Percentiles rank a stretch among this genome's conserved stretches.
These are phyloP conservation scores for Hoplodrina blanda DNA, from an alignment of 2,888 invertebrate species.

Conservation along the genomic window DNA sequence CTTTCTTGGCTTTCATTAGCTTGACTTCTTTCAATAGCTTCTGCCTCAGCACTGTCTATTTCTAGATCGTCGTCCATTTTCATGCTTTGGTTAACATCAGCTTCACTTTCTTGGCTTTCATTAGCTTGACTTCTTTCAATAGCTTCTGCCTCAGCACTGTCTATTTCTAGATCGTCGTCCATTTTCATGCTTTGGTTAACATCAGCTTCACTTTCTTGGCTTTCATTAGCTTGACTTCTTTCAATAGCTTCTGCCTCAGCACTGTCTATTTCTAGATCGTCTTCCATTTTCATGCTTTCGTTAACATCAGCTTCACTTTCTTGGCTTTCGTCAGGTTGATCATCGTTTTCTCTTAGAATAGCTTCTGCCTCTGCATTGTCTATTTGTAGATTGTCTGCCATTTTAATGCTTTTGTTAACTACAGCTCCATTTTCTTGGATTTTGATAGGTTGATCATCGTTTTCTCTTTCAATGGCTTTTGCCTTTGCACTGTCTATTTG, in stretches of 20 bases:
- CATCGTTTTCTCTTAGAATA: slow-evolving; percentile 26
- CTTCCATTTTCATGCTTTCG: slow-evolving; percentile 10
- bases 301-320: slow-evolving; percentile 33
- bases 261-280: slow-evolving; percentile 3
- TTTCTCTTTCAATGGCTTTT: slow-evolving; percentile 23
- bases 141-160: slow-evolving; percentile 29
- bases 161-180: slow-evolving; percentile 33
- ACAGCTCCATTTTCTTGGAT: slow-evolving; percentile 8
- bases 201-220: neutral
- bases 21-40: no score
- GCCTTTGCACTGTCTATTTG: no score
- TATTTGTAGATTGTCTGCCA: neutral
- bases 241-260: slow-evolving; percentile 24
- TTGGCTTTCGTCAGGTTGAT: neutral
- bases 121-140: no score
- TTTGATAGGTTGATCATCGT: neutral
- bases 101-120: no score
- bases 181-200: slow-evolving; percentile 19
- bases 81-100: neutral
- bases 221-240: slow-evolving; percentile 16
- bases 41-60: slow-evolving; percentile 22
- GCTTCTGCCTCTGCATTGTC: neutral
- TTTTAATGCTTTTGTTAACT: neutral
- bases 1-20: no score
- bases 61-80: slow-evolving; percentile 39